Percentiles rank a stretch among this genome's conserved stretches.
Evolutionary conservation across 1,140 invertebrate species (phyloP).

Genomic region (Antheraea pernyi): DNA sequence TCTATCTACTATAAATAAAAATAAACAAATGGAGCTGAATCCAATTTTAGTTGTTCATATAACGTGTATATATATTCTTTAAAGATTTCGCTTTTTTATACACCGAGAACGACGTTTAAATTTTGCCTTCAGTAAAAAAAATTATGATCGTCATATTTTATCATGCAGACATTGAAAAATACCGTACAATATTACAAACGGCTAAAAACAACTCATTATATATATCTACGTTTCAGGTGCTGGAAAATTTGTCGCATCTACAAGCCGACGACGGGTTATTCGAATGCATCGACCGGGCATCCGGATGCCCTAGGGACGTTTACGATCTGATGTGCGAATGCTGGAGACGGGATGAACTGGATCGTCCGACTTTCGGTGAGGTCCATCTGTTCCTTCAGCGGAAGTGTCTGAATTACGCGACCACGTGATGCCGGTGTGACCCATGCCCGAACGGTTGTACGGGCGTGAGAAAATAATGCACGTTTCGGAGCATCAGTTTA

Average conservation of each 20-base stretch:
- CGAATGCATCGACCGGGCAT: slow-evolving; percentile 83
- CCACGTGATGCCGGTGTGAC: slow-evolving; percentile 70
- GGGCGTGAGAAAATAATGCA: slow-evolving; percentile 26
- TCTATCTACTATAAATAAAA: too few relatives aligned
- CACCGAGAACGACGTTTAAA: too few relatives aligned
- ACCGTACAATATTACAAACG: too few relatives aligned
- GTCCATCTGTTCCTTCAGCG: slow-evolving; percentile 93
- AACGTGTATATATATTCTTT: too few relatives aligned
- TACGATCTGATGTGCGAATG: slow-evolving; percentile 95
- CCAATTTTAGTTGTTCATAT: too few relatives aligned
- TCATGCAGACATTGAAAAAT: too few relatives aligned
- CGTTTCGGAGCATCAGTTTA: slow-evolving; percentile 22
- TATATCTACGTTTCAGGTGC: slow-evolving; percentile 80
- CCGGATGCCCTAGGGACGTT: slow-evolving; percentile 89
- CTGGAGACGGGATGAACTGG: slow-evolving; percentile 89
- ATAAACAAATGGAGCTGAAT: too few relatives aligned
- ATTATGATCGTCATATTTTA: too few relatives aligned
- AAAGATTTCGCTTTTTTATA: too few relatives aligned
- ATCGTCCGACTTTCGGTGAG: slow-evolving; percentile 91
- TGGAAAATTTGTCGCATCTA: slow-evolving; percentile 85
- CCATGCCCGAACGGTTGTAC: slow-evolving; percentile 19
- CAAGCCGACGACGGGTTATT: slow-evolving; percentile 83
- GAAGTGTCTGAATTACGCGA: slow-evolving; percentile 88
- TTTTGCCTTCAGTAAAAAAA: too few relatives aligned
- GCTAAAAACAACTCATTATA: too few relatives aligned